These are phyloP conservation scores for Augiades crinisus DNA, from an alignment of 2,888 invertebrate genomes.

Conservation along the genomic window DNA sequence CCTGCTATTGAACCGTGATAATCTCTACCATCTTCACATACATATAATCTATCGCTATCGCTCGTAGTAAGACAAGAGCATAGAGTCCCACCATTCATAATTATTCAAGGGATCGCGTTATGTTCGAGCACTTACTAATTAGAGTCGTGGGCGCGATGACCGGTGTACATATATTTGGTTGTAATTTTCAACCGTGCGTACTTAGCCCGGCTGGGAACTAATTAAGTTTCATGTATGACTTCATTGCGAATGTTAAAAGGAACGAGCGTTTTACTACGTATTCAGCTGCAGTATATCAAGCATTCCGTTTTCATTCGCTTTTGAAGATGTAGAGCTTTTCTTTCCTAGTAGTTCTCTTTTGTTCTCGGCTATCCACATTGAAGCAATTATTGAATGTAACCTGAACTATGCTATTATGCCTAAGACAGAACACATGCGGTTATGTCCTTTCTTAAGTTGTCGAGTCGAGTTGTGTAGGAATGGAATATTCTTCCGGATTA, in stretches of 20 bases:
- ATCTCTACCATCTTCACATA: too few species aligned
- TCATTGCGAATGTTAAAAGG: conserved; percentile 5
- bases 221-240: conserved; percentile 13
- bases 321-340: too few species aligned
- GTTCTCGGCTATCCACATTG: too few species aligned
- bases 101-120: conserved; percentile 57
- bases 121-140: conserved; percentile 36
- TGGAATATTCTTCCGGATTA: too few species aligned
- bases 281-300: not conserved
- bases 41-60: too few species aligned
- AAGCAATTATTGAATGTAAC: too few species aligned
- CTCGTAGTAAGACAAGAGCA: not conserved
- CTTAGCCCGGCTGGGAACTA: not conserved
- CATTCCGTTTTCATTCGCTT: not conserved
- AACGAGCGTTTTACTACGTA: not conserved
- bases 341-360: too few species aligned
- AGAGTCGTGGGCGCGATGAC: conserved; percentile 35
- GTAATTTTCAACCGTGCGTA: conserved; percentile 10
- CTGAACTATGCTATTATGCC: too few species aligned
- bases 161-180: conserved; percentile 8
- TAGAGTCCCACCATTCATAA: conserved; percentile 35
- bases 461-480: too few species aligned
- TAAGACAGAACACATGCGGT: too few species aligned
- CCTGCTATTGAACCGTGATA: too few species aligned
- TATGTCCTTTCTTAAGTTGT: too few species aligned